Base-by-base conservation (phyloP, 2,113 vertebrate genomes). In the Pampusana beccarii region DNA sequence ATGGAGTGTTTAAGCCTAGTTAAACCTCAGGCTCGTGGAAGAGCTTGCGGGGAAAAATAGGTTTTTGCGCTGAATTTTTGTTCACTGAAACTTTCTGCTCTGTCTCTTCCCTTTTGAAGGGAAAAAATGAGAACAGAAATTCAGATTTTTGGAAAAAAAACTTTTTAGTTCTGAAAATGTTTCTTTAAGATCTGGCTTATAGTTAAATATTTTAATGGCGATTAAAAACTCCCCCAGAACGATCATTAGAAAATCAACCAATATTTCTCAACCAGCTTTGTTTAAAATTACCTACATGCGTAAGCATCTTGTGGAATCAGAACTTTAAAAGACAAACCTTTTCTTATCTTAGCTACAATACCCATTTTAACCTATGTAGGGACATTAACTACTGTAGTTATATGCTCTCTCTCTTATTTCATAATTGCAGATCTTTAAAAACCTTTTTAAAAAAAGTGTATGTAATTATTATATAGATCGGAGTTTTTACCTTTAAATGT, bases 381-480 rank as follows among this genome's bases (percentile, higher is more conserved):
- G 61, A 64, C 23, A 13, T 88, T 50, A 95, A 40, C 48, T 64
- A 5, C 84, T 62, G 67, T 31, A 40, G 53, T 61, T 74, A 74
- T 24, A 78, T 72, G 48, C 34, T 15, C 7, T 75, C 19, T 77
- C 60, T 93, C 87, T 70, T 85, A 66, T 82, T 42, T 92, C 26
- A 21, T 88, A 92, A 92, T 92, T 96, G 72, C 6, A 86, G 61
- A 54, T 71, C 56, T 92, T 95, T 79, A 34, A 89, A 95, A 77
- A 20, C 46, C 17, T 13, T 84, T 60, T 91, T 73, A 36, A 3
- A 1, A 25, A 46, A 89, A 72, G 15, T 51, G 3, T 56, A 17
- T 85, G 15, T 40, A 71, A 56, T 92, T 80, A 85, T 90, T 86
- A 65, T 74, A 79, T 67, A 64, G 77, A 92, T 51, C 4, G 6